Conservation (phyloP, 1,140 invertebrate species). For the Halyomorpha halys region DNA sequence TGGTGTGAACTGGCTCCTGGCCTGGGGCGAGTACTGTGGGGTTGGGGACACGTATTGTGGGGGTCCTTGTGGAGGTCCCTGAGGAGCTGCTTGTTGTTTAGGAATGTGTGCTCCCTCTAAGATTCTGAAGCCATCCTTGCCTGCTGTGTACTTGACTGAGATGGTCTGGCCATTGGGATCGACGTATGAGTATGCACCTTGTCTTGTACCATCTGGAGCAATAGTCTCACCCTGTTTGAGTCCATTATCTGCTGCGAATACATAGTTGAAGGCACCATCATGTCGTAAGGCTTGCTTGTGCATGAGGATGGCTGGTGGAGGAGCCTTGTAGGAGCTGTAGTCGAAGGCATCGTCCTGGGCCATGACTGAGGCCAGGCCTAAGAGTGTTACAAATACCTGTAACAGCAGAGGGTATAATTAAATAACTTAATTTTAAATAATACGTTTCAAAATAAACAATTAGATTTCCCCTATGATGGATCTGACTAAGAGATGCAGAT, state of each 20-base stretch:
- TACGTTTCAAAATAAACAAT: no score
- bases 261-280: conserved; percentile 50
- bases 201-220: conserved; percentile 49
- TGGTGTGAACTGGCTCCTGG: conserved; percentile 8
- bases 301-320: conserved; percentile 34
- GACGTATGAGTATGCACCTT: conserved; percentile 52
- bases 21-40: conserved; percentile 15
- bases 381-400: conserved; percentile 10
- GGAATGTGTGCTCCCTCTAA: conserved; percentile 36
- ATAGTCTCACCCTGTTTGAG: conserved; percentile 52
- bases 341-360: conserved; percentile 21
- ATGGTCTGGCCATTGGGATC: conserved; percentile 47
- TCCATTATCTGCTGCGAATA: conserved; percentile 54
- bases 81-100: conserved; percentile 25
- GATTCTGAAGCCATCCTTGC: conserved; percentile 38
- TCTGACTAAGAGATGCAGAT: no score
- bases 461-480: no score
- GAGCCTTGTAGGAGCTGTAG: conserved; percentile 29
- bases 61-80: conserved; percentile 7
- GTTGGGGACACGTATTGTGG: conserved; percentile 13
- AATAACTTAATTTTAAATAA: no score
- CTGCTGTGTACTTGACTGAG: conserved; percentile 42
- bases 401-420: background rate
- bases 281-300: conserved; percentile 38
- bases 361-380: conserved; percentile 12